phyloP scores from a whole-genome alignment of 2,113 vertebrate species.

The Scomber japonicus region DNA sequence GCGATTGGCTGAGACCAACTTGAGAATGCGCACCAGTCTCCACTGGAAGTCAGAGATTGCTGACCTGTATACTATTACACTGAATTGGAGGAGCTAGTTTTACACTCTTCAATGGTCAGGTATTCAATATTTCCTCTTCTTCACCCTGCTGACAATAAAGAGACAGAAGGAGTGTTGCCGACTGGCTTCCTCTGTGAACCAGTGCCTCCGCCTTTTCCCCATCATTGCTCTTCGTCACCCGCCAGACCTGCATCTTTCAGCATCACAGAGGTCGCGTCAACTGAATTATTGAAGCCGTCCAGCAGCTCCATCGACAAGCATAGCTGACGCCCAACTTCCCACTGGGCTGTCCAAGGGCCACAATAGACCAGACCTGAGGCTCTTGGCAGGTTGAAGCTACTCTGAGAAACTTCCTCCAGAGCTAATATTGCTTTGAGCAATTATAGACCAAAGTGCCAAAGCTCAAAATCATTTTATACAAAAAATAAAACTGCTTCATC shows the following conservation, averaged over 20 bases:
- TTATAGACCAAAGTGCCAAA: too few relatives aligned
- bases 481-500: conserved; percentile 3
- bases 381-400: conserved; percentile 53
- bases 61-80: conserved; percentile 69
- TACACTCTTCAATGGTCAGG: conserved; percentile 62
- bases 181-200: conserved; percentile 29
- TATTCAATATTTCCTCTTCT: conserved; percentile 58
- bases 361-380: conserved; percentile 68
- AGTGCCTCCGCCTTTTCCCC: conserved; percentile 39
- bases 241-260: conserved; percentile 55
- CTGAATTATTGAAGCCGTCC: conserved; percentile 78
- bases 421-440: conserved; percentile 32
- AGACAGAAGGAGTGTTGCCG: conserved; percentile 43
- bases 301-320: conserved; percentile 66
- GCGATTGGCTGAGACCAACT: conserved; percentile 46
- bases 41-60: conserved; percentile 67
- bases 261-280: conserved; percentile 66
- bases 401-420: conserved; percentile 49
- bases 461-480: background rate
- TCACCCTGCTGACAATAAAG: conserved; percentile 61
- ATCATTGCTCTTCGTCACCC: conserved; percentile 44
- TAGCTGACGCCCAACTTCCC: conserved; percentile 71
- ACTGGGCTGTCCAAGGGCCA: conserved; percentile 72
- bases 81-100: conserved; percentile 51
- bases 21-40: conserved; percentile 41